Base-by-base conservation (phyloP, 2,113 vertebrate genomes). In the Montifringilla adamsi region DNA sequence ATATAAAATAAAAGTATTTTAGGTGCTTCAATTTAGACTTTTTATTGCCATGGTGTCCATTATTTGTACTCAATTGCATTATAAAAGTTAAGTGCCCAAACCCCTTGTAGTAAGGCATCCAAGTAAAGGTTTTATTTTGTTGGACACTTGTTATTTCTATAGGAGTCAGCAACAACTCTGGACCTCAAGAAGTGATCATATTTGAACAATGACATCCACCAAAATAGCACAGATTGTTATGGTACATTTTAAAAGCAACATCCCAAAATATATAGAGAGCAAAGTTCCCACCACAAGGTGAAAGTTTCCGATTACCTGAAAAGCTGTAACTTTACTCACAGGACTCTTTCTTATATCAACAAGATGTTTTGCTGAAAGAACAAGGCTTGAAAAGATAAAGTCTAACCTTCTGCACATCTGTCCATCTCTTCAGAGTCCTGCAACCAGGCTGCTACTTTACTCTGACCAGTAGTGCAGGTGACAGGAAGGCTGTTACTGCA, bases 371-470 rank as follows among this genome's bases (percentile, higher is more conserved):
- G 41, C 44, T 85, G 44, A 84, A 81, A 89, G 50, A 84, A 56
- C 24, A 89, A 75, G 44, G 18, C n/a, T 60, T n/a, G 76, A 80
- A 90, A 88, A 66, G 50, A 37, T 50, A 28, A 80, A 88, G 47
- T 60, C 98, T 97, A 83, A 99, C 99, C 99, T 98, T 99, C 99
- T 44, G 99, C 98, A 97, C 99, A 99, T 95, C 99, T 99, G 97
- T 99, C 99, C 99, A 99, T 99, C 93, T 99, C 99, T 96, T 99
- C 99, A 3, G 99, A 99, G 87, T 99, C 99, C 97, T 99, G 98
- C 55, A 99, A 97, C 99, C 99, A 99, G 49, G 99, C 99, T 5
- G 97, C 99, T 96, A 99, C 99, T 96, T 99, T 99, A 96, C 98
- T 99, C 97, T 99, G 99, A 64, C 99, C 99, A 5, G 98, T 99